phyloP scores from a whole-genome alignment of 2,113 vertebrate species.

The Gallinago media region DNA sequence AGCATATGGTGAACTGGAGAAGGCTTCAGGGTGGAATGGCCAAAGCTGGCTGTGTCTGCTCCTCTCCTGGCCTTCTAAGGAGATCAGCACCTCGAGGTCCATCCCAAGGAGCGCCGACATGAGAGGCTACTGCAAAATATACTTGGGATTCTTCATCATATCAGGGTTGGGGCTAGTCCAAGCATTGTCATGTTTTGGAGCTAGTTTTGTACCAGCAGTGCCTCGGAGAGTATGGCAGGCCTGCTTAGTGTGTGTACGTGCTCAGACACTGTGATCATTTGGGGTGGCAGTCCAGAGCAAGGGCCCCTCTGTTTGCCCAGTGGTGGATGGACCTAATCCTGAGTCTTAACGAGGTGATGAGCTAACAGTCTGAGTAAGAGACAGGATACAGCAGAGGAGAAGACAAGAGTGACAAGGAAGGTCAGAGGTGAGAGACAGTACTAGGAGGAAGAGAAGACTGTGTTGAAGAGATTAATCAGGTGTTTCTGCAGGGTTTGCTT shows the following conservation, averaged over 20 bases:
- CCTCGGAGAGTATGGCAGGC: background rate
- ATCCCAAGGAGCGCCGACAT: background rate
- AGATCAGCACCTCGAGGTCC: background rate
- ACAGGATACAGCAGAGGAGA: background rate
- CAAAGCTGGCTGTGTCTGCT: background rate
- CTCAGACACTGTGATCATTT: fast-evolving
- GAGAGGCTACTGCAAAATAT: background rate
- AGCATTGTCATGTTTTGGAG: background rate
- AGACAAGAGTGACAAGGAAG: background rate
- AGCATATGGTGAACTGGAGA: background rate
- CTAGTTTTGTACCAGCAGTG: background rate
- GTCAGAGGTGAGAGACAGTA: background rate
- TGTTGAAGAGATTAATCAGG: background rate
- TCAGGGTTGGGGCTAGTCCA: background rate
- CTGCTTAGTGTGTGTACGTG: fast-evolving
- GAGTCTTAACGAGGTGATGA: background rate
- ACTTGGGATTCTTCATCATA: background rate
- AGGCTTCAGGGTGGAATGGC: background rate
- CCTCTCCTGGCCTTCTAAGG: background rate
- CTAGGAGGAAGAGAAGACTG: background rate
- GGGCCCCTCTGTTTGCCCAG: background rate
- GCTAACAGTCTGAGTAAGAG: background rate
- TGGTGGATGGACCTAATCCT: background rate
- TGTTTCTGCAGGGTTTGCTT: background rate
- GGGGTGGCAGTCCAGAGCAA: background rate